phyloP scores from a whole-genome alignment of 64 coral and sea anemone species.

The Anthopleura sola region DNA sequence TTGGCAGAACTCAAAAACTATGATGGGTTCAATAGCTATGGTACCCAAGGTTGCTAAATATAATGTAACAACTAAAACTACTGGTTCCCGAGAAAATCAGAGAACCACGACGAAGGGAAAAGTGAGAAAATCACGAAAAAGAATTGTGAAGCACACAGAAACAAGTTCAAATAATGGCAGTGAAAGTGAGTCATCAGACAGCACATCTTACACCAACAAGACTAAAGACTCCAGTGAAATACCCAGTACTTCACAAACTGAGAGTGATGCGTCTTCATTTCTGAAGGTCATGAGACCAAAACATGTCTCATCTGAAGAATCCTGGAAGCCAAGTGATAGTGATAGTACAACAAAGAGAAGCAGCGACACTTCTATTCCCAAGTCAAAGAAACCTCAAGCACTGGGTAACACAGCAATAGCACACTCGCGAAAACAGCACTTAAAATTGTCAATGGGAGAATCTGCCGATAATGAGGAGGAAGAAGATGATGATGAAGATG shows the following conservation, averaged over 20 bases:
- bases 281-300: not conserved
- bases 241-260: not conserved
- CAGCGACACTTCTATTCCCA: not conserved
- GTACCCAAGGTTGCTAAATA: constrained; percentile 20
- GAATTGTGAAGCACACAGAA: not conserved
- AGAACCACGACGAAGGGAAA: not conserved
- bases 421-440: not conserved
- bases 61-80: not conserved
- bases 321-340: not conserved
- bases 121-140: not conserved
- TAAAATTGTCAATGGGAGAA: not conserved
- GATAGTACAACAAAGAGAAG: not conserved
- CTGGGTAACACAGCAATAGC: not conserved
- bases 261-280: not conserved
- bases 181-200: not conserved
- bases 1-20: not conserved
- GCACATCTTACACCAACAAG: not conserved
- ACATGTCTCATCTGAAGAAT: not conserved
- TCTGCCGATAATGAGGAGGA: not conserved
- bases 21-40: not conserved
- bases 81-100: not conserved
- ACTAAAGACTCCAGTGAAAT: not conserved
- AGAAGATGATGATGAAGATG: not conserved
- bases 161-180: not conserved
- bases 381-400: constrained; percentile 2